Evolutionary conservation across 2,113 vertebrate genomes (phyloP).

Genomic region (Leptobrachium leishanense): DNA sequence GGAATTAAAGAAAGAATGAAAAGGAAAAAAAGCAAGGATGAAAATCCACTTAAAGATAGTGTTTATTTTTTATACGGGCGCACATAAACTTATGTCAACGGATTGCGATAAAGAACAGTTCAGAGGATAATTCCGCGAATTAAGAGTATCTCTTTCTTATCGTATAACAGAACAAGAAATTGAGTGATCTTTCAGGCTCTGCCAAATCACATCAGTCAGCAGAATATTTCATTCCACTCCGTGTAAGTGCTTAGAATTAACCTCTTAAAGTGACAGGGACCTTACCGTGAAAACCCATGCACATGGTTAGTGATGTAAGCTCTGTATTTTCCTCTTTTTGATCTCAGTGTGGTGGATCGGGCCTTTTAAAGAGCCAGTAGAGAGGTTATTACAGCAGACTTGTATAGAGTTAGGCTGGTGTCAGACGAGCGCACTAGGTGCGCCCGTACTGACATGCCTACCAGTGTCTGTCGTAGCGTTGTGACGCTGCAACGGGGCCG

Average conservation of each 20-base stretch:
- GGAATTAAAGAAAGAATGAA: constrained; percentile 48
- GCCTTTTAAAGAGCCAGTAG: too few species aligned
- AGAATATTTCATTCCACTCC: background rate
- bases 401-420: too few species aligned
- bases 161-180: background rate
- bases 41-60: constrained; percentile 36
- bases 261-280: background rate
- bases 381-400: too few species aligned
- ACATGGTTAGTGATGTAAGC: background rate
- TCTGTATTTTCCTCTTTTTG: background rate
- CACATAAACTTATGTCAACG: constrained; percentile 30
- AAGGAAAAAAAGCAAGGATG: constrained; percentile 38
- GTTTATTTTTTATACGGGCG: background rate
- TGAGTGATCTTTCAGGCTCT: background rate
- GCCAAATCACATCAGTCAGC: background rate
- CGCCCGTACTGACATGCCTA: too few species aligned
- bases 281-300: background rate
- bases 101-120: constrained; percentile 10
- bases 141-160: background rate
- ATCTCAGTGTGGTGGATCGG: too few species aligned
- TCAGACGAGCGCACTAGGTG: too few species aligned
- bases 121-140: background rate
- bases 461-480: too few species aligned
- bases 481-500: too few species aligned
- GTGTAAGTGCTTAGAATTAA: background rate